Evolutionary conservation across 2,888 invertebrate genomes (phyloP).

Genomic region (Arctia plantaginis): DNA sequence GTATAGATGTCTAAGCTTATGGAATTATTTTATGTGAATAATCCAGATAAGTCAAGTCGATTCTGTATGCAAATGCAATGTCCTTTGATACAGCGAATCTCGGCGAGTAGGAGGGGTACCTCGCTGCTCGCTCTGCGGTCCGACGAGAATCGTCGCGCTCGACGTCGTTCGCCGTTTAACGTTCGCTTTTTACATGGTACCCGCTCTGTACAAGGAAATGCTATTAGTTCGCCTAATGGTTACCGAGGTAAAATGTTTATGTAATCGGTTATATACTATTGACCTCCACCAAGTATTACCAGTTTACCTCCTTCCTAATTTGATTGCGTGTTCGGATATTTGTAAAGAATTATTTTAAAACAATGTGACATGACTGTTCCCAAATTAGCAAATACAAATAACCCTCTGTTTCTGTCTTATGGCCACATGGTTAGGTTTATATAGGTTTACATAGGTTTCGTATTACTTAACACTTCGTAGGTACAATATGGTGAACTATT

Average conservation of each 20-base stretch:
- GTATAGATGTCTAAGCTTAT: not conserved
- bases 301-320: not conserved
- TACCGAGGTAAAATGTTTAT: conserved; percentile 23
- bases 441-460: too few species aligned
- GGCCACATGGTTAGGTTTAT: not conserved
- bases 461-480: not conserved
- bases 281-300: conserved; percentile 8
- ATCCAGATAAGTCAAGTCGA: conserved; percentile 25
- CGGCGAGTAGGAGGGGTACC: conserved; percentile 15
- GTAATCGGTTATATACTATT: conserved; percentile 18
- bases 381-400: not conserved
- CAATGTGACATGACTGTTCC: not conserved
- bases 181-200: conserved; percentile 26
- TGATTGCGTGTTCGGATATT: not conserved
- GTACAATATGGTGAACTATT: not conserved
- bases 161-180: conserved; percentile 24
- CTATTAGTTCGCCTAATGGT: conserved; percentile 24
- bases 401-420: not conserved
- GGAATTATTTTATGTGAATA: conserved; percentile 19
- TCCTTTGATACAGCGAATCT: conserved; percentile 40
- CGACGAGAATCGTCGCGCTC: conserved; percentile 26
- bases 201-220: conserved; percentile 26
- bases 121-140: conserved; percentile 30
- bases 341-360: not conserved
- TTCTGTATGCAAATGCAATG: conserved; percentile 53